phyloP scores from a whole-genome alignment of 2,888 invertebrate genomes.

The Brachycybe producta region DNA sequence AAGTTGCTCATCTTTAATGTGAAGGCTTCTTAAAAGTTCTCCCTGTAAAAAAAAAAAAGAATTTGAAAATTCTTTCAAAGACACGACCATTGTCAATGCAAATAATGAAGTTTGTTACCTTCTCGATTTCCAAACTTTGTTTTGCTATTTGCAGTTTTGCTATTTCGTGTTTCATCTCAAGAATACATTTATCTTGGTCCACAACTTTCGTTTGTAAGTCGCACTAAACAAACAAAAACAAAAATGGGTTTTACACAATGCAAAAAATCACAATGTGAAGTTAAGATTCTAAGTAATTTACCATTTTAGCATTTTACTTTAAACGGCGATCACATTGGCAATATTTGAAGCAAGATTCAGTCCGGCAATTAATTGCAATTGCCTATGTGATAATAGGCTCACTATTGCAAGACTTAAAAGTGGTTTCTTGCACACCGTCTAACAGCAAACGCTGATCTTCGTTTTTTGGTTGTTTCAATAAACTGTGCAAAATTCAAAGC shows the following conservation, averaged over 20 bases:
- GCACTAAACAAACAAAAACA: not conserved
- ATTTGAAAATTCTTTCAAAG: not conserved
- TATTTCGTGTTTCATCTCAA: constrained; percentile 14
- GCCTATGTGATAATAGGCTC: too few relatives aligned
- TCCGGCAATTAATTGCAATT: too few relatives aligned
- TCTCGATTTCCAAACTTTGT: constrained; percentile 13
- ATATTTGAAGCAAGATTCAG: too few relatives aligned
- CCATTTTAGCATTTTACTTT: not conserved
- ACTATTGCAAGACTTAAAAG: too few relatives aligned
- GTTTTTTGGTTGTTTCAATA: too few relatives aligned
- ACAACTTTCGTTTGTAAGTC: constrained; percentile 11
- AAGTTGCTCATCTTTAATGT: constrained; percentile 11
- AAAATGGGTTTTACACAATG: too few relatives aligned
- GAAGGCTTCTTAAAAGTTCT: constrained; percentile 2
- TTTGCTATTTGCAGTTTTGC: constrained; percentile 5
- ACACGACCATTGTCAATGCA: not conserved
- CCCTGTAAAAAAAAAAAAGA: constrained; percentile 4
- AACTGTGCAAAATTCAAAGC: too few relatives aligned
- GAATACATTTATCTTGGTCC: constrained; percentile 11
- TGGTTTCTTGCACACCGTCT: too few relatives aligned
- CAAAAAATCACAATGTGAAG: too few relatives aligned
- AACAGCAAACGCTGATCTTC: too few relatives aligned
- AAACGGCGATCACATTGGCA: too few relatives aligned
- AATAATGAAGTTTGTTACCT: constrained; percentile 1
- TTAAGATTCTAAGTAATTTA: too few relatives aligned